Evolutionary conservation across 2,888 invertebrate species (phyloP).

Genomic region (Trachelus troglodyta): DNA sequence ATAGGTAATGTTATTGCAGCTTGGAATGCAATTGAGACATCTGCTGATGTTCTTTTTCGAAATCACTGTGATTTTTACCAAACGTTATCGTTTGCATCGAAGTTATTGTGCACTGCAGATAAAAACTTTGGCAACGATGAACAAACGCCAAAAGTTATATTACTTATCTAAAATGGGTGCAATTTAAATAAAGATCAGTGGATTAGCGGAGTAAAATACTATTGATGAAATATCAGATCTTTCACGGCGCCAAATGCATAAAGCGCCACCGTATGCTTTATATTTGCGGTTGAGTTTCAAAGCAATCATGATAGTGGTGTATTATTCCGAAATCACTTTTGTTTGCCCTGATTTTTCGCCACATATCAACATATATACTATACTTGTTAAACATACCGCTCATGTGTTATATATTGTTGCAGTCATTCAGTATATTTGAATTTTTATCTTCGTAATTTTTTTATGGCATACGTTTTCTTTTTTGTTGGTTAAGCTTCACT

Average conservation of each 20-base stretch:
- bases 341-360: not conserved
- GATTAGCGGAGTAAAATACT: not conserved
- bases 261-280: not conserved
- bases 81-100: too few species aligned
- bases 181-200: not conserved
- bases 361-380: too few species aligned
- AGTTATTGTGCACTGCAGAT: too few species aligned
- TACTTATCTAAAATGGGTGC: not conserved
- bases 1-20: not conserved
- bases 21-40: not conserved
- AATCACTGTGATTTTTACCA: too few species aligned
- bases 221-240: not conserved
- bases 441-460: not conserved
- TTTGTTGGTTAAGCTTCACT: slow-evolving; percentile 15
- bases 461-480: slow-evolving; percentile 17
- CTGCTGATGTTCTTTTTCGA: too few species aligned
- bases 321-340: not conserved
- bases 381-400: not conserved
- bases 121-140: not conserved
- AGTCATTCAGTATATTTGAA: not conserved
- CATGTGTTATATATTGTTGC: not conserved
- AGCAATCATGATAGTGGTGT: not conserved
- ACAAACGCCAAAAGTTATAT: not conserved
- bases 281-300: not conserved
- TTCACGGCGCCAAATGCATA: not conserved